Base-by-base conservation (phyloP, 2,888 invertebrate species). In the Brachyopa scutellaris region DNA sequence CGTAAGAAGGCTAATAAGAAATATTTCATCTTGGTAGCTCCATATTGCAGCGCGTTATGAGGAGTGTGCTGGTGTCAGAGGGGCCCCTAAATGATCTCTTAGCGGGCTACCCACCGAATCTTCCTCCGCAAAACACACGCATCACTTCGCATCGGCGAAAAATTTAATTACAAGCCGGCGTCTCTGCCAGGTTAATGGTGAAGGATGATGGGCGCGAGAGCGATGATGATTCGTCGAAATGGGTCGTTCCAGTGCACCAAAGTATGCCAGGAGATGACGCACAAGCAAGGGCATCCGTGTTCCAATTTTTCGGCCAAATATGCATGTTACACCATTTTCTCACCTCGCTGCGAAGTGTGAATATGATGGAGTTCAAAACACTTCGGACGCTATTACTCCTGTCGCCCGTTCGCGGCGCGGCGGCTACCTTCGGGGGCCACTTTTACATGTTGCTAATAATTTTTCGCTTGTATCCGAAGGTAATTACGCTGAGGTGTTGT, bases 111-210 rank as follows among this genome's bases (percentile, higher is more conserved):
- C 76, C 82, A 74, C 57, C 36, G 57, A 66, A 72, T 66, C 66
- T 29, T 66, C 11, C 66, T 66, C 53, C 70, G 42, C 66, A 59
- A 64, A 66, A 53, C 47, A 51, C 79, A 79, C 79, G 79, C 73
- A 78, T 57, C 78, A 77, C 64, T 78, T 64, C 55, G 78, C 72
- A 74, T 79, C 82, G 82, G 82, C 82, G 77, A 76, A 82, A 82
- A 70, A 77, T 82, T 82, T 82, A 82, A 82, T 82, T 77, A 82
- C 77, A 82, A 82, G 82, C 77, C 82, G 82, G 82, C 77, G 66
- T 82, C 66, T 66, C 51, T 15, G 53, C 61, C 70, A 72, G 59
- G 70, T 82, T 82, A 82, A 77, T 82, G 77, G 77, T 82, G 82
- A 82, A 82, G 82, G 72, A 82, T 82, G 77, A 77, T 72, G 77